Conservation (phyloP, 2,888 invertebrate species). For the Hipparchia sbordonii region DNA sequence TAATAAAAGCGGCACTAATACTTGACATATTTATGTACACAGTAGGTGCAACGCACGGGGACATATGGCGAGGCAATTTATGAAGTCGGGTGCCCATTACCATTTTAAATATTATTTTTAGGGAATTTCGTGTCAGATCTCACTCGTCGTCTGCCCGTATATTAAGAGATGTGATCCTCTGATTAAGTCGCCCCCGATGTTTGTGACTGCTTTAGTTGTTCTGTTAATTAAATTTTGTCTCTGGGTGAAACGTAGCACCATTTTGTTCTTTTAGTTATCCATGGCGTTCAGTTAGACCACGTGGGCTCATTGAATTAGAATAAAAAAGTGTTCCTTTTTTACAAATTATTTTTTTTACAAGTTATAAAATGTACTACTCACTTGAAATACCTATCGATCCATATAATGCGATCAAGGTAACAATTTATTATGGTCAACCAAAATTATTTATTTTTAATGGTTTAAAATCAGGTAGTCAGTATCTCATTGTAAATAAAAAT, state of each 20-base stretch:
- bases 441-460: no score
- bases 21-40: constrained; percentile 82
- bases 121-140: constrained; percentile 83
- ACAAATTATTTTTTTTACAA: no score
- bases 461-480: no score
- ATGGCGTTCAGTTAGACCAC: not conserved
- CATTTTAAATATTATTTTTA: constrained; percentile 84
- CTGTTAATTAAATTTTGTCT: constrained; percentile 73
- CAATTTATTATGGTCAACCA: no score
- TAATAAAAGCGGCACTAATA: constrained; percentile 68
- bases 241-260: constrained; percentile 17
- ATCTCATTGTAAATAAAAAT: no score
- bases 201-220: constrained; percentile 68
- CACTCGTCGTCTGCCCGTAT: constrained; percentile 78
- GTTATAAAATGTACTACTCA: no score
- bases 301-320: not conserved
- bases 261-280: not conserved
- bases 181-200: constrained; percentile 75
- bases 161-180: constrained; percentile 81
- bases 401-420: no score
- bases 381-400: no score
- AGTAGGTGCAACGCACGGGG: constrained; percentile 77
- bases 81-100: constrained; percentile 80
- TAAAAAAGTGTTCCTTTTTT: no score
- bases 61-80: constrained; percentile 82